Evolutionary conservation across 2,113 vertebrate genomes (phyloP).

Genomic region (Lagenorhynchus albirostris): DNA sequence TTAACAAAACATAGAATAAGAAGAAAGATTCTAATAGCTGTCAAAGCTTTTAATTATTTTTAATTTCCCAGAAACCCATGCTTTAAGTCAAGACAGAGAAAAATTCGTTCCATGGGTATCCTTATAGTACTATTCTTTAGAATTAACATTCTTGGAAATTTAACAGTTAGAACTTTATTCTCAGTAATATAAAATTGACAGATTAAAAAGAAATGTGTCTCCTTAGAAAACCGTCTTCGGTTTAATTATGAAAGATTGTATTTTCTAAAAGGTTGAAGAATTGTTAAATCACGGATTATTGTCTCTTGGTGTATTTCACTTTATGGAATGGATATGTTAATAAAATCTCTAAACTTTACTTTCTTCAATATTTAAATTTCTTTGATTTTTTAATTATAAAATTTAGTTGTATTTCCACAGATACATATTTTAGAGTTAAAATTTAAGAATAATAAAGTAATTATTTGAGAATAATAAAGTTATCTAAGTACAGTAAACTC

Average conservation of each 20-base stretch:
- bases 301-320: neutral
- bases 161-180: neutral
- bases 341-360: neutral
- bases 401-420: neutral
- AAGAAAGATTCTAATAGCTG: neutral
- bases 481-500: neutral
- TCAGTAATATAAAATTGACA: conserved; percentile 1
- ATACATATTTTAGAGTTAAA: neutral
- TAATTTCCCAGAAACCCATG: neutral
- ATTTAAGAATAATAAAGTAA: neutral
- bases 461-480: neutral
- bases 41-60: conserved; percentile 8
- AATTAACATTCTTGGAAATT: conserved; percentile 12
- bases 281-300: neutral
- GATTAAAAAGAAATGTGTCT: neutral
- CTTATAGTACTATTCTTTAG: neutral
- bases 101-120: neutral
- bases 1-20: neutral
- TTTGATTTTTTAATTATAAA: neutral
- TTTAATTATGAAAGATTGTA: neutral
- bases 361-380: neutral
- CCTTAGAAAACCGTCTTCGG: neutral
- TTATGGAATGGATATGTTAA: neutral
- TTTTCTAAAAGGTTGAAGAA: neutral
- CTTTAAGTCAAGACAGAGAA: neutral